Conservation (phyloP, 2,888 invertebrate genomes). For the Halictus ligatus region DNA sequence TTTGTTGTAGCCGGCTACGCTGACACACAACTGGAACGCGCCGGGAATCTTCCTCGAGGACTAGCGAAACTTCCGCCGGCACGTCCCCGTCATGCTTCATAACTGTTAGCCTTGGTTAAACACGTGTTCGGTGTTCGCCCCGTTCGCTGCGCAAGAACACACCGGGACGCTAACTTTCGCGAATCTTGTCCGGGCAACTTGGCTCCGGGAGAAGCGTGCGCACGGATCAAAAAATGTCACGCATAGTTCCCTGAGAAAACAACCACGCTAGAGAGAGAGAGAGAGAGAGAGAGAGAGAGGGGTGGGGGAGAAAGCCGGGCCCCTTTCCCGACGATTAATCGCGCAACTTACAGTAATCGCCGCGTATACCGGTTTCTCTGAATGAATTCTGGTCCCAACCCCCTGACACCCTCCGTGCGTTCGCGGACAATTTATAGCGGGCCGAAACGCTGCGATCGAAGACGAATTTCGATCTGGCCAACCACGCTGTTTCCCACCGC, state of each 20-base stretch:
- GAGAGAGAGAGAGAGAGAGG: background rate
- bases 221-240: conserved; percentile 36
- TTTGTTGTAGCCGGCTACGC: conserved; percentile 44
- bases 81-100: conserved; percentile 61
- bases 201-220: conserved; percentile 12
- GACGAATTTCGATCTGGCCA: no score
- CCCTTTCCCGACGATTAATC: conserved; percentile 28
- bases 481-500: no score
- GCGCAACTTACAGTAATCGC: conserved; percentile 13
- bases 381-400: background rate
- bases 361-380: conserved; percentile 10
- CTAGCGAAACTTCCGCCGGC: conserved; percentile 50
- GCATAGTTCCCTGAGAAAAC: conserved; percentile 32
- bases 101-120: conserved; percentile 62
- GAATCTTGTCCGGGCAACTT: conserved; percentile 31
- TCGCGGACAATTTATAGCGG: background rate
- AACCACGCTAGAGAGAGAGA: background rate
- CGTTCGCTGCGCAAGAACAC: conserved; percentile 40
- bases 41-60: conserved; percentile 44
- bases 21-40: conserved; percentile 49
- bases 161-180: conserved; percentile 44
- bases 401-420: background rate
- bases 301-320: background rate
- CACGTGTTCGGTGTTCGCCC: conserved; percentile 33
- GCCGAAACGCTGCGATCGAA: no score